These are phyloP conservation scores for Amblyornis subalaris DNA, from an alignment of 2,113 vertebrate genomes.

Conservation along the genomic window DNA sequence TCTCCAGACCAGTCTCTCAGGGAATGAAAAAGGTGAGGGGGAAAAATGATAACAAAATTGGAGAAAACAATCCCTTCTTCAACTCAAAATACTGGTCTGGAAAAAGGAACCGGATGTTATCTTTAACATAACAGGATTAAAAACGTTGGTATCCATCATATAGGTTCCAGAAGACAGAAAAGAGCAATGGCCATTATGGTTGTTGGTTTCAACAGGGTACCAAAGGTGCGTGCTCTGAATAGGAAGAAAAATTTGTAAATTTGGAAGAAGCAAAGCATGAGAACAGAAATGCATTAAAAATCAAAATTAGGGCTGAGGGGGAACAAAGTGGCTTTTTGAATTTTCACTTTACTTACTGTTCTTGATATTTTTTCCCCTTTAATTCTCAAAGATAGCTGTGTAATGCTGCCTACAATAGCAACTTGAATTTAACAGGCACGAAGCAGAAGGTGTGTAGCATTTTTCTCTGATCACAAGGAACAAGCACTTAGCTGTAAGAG, in stretches of 20 bases:
- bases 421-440: conserved; percentile 64
- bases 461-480: conserved; percentile 70
- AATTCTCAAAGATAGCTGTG: conserved; percentile 61
- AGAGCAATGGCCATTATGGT: background rate
- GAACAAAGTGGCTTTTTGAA: conserved; percentile 21
- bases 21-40: conserved; percentile 1
- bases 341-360: conserved; percentile 36
- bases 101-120: background rate
- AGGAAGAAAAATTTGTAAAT: background rate
- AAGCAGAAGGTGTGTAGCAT: conserved; percentile 69
- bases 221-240: background rate
- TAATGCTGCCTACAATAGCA: conserved; percentile 66
- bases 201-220: background rate
- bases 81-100: background rate
- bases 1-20: conserved; percentile 8
- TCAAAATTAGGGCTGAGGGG: background rate
- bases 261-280: background rate
- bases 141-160: background rate
- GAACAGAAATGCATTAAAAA: conserved; percentile 17
- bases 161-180: background rate
- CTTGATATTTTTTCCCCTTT: conserved; percentile 20
- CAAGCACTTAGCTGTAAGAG: conserved; percentile 68
- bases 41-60: background rate
- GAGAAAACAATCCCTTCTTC: conserved; percentile 10
- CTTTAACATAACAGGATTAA: background rate